These are phyloP conservation scores for Pyrgus malvae DNA, from an alignment of 2,888 invertebrate genomes.

Conservation along the genomic window DNA sequence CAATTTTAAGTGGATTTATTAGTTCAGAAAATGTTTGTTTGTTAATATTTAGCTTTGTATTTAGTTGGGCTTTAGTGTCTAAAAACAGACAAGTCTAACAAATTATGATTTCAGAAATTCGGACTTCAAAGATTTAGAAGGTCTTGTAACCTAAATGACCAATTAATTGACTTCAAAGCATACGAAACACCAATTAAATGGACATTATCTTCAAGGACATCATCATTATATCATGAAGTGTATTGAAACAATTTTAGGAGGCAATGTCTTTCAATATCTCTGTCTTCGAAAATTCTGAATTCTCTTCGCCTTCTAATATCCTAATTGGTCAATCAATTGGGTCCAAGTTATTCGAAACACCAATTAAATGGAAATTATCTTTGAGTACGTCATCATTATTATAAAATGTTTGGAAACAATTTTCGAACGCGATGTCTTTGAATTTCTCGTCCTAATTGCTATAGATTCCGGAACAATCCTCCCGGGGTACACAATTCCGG, in stretches of 20 bases:
- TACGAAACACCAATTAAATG: neutral
- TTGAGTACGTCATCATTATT: neutral
- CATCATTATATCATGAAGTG: neutral
- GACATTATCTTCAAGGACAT: neutral
- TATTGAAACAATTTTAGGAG: neutral
- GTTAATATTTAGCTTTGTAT: too few species aligned
- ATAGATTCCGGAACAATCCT: conserved; percentile 20
- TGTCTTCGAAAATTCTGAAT: too few species aligned
- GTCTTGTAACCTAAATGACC: too few species aligned
- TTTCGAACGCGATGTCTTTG: neutral
- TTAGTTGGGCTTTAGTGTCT: too few species aligned
- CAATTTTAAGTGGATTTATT: too few species aligned
- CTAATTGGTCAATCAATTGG: neutral
- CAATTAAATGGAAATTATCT: neutral
- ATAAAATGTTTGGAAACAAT: neutral
- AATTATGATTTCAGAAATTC: too few species aligned
- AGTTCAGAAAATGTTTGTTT: too few species aligned
- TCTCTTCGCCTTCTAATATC: too few species aligned
- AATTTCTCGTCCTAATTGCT: conserved; percentile 9
- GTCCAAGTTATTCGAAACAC: neutral
- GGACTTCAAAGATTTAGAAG: too few species aligned
- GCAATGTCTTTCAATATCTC: too few species aligned
- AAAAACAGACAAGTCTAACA: too few species aligned
- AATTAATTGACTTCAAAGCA: neutral
- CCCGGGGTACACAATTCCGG: conserved; percentile 12